Conservation (phyloP, 1,140 invertebrate genomes). For the Leptopilina boulardi region DNA sequence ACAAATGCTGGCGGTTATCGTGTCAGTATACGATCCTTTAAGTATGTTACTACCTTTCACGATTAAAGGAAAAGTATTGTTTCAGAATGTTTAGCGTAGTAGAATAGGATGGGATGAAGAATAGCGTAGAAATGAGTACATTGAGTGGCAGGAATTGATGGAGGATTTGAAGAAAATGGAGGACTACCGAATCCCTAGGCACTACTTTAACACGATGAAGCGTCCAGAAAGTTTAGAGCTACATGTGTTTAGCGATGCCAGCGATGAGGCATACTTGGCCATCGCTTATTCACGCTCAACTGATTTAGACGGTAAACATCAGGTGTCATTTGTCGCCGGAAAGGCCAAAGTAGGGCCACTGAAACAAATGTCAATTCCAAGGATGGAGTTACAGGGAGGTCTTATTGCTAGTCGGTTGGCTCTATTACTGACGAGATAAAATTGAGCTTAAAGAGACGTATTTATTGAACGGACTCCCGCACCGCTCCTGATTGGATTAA, state of each 20-base stretch:
- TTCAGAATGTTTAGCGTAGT: background rate
- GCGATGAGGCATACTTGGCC: background rate
- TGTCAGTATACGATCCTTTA: background rate
- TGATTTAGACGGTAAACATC: background rate
- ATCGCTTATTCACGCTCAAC: background rate
- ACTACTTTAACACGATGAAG: background rate
- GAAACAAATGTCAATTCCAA: background rate
- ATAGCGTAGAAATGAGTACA: background rate
- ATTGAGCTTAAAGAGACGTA: background rate
- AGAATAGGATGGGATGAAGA: background rate
- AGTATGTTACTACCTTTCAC: background rate
- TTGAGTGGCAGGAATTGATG: constrained; percentile 14
- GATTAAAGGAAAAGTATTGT: background rate
- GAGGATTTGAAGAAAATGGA: background rate
- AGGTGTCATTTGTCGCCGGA: background rate
- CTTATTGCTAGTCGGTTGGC: background rate
- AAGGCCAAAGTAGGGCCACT: constrained; percentile 29
- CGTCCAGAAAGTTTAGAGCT: background rate
- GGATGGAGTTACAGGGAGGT: background rate
- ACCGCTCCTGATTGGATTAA: too few relatives aligned
- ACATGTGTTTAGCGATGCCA: constrained; percentile 34
- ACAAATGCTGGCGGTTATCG: background rate
- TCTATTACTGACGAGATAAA: background rate
- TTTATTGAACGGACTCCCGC: constrained; percentile 44
- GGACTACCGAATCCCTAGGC: background rate